Conservation (phyloP, 2,888 invertebrate genomes). For the Nomada hirtipes region DNA sequence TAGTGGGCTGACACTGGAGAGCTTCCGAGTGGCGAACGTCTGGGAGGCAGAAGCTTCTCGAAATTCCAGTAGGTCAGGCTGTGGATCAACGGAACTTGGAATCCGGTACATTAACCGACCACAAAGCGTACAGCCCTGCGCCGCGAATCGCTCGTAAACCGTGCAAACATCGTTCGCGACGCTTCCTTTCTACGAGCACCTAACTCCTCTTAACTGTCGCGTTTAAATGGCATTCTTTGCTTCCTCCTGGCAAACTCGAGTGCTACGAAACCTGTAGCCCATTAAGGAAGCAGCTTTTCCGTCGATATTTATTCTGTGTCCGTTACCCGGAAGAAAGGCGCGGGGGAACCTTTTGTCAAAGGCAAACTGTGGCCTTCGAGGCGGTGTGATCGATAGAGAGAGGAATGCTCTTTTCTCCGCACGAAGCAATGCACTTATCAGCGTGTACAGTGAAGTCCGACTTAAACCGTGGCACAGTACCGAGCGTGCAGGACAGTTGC, state of each 20-base stretch:
- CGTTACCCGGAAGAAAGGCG: conserved; percentile 28
- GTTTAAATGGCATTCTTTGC: conserved; percentile 74
- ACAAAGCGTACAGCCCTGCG: conserved; percentile 69
- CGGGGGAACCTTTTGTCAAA: conserved; percentile 40
- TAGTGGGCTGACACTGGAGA: conserved; percentile 32
- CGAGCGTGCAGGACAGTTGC: not conserved
- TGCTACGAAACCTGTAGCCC: conserved; percentile 60
- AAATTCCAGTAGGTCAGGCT: conserved; percentile 60
- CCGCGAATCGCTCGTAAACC: conserved; percentile 77
- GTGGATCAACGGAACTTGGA: conserved; percentile 68
- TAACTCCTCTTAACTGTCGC: conserved; percentile 76
- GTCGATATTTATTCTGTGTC: conserved; percentile 58
- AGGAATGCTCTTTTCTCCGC: conserved; percentile 27
- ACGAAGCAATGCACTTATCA: conserved; percentile 41
- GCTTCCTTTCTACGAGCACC: conserved; percentile 71
- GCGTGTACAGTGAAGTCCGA: conserved; percentile 26
- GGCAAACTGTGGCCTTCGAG: conserved; percentile 20
- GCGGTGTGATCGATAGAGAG: conserved; percentile 39
- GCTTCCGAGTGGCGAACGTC: conserved; percentile 35
- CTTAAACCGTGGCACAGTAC: conserved; percentile 8
- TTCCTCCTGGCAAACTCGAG: conserved; percentile 53
- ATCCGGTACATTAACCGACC: conserved; percentile 76
- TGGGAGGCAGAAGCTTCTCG: conserved; percentile 38
- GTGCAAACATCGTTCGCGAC: conserved; percentile 72
- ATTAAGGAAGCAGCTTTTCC: conserved; percentile 66